Evolutionary conservation across 2,797 vertebrate species (phyloP), one percentile per base, ranked within the genome.

Genomic region (Lycodopsis pacificus): DNA sequence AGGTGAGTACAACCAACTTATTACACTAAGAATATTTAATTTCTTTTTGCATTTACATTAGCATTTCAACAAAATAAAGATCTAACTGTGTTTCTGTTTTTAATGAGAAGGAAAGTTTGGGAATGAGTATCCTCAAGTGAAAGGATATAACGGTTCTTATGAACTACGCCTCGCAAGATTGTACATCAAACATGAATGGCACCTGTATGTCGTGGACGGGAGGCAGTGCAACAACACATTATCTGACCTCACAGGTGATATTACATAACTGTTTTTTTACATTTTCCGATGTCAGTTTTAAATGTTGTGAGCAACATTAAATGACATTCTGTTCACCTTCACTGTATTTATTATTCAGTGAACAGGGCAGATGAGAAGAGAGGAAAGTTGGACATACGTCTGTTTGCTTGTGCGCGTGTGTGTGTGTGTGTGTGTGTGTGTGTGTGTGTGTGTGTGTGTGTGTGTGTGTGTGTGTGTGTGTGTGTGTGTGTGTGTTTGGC

Each of bases 161-260:
- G 0, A 15, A 0, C 67, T 92, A 22, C 1, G 1, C 14, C 6
- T 88, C 10, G 1, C 30, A 38, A 20, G 71, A 6, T 0, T 2
- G 17, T 19, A 64, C 2, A 4, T 0, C n/a, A 0, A 0, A 0
- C 0, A 0, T 0, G 0, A 0, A 0, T 0, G 3, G 1, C 0
- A 0, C 0, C 4, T 92, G 11, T 13, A 1, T 0, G 3, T 66
- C 25, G 0, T 89, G 32, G 0, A 0, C 1, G 84, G 87, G 14
- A 25, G 0, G 0, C 0, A 19, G 0, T 85, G 81, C 66, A 20
- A 0, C 0, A 0, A 0, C 0, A 0, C 1, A 27, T 0, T 2
- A 2, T 0, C 0, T 0, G 0, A 0, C 1, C 0, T 15, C 11
- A 0, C 0, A 38, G 79, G 84, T 88, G 40, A 74, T n/a, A 12